Evolutionary conservation across 2,797 vertebrate species (phyloP).

Genomic region (Rhabdophis nuchalis): DNA sequence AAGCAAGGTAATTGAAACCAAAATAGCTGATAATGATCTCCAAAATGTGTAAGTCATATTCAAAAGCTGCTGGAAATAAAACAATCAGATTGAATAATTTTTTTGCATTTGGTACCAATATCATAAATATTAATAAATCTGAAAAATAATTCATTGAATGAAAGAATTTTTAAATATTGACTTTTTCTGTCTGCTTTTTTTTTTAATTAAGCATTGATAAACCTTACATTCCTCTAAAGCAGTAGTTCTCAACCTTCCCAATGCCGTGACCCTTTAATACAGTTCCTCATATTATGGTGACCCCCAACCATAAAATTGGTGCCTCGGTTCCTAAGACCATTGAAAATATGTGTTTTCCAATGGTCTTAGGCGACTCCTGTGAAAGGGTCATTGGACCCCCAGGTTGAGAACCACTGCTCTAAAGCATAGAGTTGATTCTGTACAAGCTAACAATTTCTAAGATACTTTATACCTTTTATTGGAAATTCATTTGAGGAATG

Average conservation of each 20-base stretch:
- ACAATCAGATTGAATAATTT: not conserved
- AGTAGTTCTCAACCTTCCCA: too few relatives aligned
- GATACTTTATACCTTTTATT: not conserved
- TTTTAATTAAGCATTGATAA: not conserved
- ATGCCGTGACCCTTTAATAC: too few relatives aligned
- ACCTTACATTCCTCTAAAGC: not conserved
- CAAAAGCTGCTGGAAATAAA: not conserved
- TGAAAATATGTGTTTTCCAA: too few relatives aligned
- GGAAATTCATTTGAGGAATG: not conserved
- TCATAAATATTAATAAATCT: not conserved
- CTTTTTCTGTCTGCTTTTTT: not conserved
- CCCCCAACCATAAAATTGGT: too few relatives aligned
- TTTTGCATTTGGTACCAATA: not conserved
- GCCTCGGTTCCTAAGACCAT: too few relatives aligned
- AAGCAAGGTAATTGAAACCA: constrained; percentile 74
- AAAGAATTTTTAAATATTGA: not conserved
- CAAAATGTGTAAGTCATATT: not conserved
- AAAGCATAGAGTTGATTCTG: not conserved
- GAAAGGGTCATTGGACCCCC: too few relatives aligned
- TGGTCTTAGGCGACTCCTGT: too few relatives aligned
- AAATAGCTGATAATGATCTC: not conserved
- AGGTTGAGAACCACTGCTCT: too few relatives aligned
- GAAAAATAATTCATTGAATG: not conserved
- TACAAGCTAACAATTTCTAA: not conserved
- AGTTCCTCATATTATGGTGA: too few relatives aligned